A percentile compares a stretch with the other conserved stretches of the same genome.
Evolutionary conservation across 2,797 vertebrate species (phyloP).

Genomic region (Sebastes alutus): DNA sequence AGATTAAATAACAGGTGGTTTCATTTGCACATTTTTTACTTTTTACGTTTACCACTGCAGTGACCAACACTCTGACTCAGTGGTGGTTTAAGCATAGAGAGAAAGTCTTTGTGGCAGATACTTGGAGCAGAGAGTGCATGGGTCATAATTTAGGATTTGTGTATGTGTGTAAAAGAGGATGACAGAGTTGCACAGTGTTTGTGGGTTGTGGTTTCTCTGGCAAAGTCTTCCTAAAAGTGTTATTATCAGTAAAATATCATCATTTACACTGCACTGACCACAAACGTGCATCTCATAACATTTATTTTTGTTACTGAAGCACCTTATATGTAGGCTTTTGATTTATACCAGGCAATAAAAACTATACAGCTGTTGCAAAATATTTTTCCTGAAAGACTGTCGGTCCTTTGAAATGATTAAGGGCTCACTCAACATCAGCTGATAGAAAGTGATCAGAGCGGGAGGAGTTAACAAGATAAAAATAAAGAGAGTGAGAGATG

Average conservation of each 20-base stretch:
- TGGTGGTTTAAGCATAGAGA: not conserved
- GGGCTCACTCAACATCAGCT: slow-evolving; percentile 10
- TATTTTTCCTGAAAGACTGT: not conserved
- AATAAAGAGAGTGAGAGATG: not conserved
- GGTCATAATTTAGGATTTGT: not conserved
- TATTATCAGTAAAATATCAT: not conserved
- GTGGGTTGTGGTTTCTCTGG: slow-evolving; percentile 1
- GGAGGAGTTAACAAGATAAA: not conserved
- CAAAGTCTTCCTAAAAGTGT: not conserved
- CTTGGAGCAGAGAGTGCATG: slow-evolving; percentile 20
- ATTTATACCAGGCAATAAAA: not conserved
- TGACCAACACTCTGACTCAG: slow-evolving; percentile 21
- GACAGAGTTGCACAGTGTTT: not conserved
- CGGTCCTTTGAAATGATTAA: slow-evolving; percentile 1
- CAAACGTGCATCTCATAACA: not conserved
- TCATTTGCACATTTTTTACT: slow-evolving; percentile 48
- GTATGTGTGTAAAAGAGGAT: not conserved
- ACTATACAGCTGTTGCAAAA: not conserved
- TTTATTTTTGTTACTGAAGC: not conserved
- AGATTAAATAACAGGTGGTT: slow-evolving; percentile 73
- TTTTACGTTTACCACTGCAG: slow-evolving; percentile 9
- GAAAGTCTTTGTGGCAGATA: slow-evolving; percentile 17
- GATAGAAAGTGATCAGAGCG: slow-evolving; percentile 3
- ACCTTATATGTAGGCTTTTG: not conserved
- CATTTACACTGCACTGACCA: not conserved